Base-by-base conservation (phyloP, 1,140 invertebrate genomes). In the Dinoponera quadriceps region DNA sequence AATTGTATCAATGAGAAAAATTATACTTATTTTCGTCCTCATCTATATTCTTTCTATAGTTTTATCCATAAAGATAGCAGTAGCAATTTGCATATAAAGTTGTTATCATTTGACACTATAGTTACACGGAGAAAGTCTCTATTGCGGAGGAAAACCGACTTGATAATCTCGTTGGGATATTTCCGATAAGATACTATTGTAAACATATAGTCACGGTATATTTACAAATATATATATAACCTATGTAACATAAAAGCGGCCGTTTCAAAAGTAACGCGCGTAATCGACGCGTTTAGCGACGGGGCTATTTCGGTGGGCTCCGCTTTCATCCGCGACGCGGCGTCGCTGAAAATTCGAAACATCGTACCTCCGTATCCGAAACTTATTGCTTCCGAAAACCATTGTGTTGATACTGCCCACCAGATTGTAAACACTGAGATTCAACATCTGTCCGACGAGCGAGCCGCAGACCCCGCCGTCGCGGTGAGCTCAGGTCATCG, bases 311-410 rank as follows among this genome's bases (percentile, higher is more conserved):
- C 38, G 7, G n/a, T 38, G 65, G 16, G 16, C 0, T n/a, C 5
- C 14, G 16, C 13, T 2, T 51, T 77, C n/a, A 3, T 2, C 22
- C 20, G 44, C 11, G 62, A 2, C 49, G 16, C 20, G 29, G 11
- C 51, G 22, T 25, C 20, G 29, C n/a, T 66, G 33, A n/a, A 65
- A 54, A 83, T 73, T 68, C 16, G 68, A 55, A 66, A 49, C 25
- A 0, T 1, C 54, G 38, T 94, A 96, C 95, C 95, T 96, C 91
- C 95, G 93, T 77, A 96, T 95, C 38, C 95, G 93, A 91, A 96
- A 96, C 87, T 96, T 96, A 91, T 95, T 96, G 89, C 95, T 95
- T 59, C 95, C 95, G 90, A 96, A 96, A 80, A 96, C 95, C 95
- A 96, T 96, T 82, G 92, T 95, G 92, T 91, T 93, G 88, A 94